A percentile compares a stretch with the other conserved stretches of the same genome.
Conservation (phyloP, 2,888 invertebrate genomes). For the Cheilosia impressa region DNA sequence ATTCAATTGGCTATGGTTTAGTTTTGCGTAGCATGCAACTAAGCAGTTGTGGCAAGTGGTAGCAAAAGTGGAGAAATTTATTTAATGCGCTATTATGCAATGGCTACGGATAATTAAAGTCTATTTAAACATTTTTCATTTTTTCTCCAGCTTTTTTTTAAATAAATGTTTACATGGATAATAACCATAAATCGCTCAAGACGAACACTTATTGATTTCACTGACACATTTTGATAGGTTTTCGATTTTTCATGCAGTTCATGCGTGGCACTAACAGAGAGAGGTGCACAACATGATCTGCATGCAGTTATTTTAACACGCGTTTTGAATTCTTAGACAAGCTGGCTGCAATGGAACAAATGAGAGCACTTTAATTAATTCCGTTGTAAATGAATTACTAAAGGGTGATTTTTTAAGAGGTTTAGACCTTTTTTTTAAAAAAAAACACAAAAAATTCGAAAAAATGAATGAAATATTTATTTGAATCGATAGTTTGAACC, state of each 20-base stretch:
- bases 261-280: conserved; percentile 6
- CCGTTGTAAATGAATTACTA: too few relatives aligned
- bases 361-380: background rate
- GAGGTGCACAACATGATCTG: background rate
- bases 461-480: too few relatives aligned
- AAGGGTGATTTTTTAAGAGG: too few relatives aligned
- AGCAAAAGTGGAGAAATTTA: conserved; percentile 46
- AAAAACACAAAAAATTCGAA: too few relatives aligned
- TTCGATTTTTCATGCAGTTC: conserved; percentile 24
- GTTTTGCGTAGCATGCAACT: conserved; percentile 36
- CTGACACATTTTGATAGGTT: conserved; percentile 28
- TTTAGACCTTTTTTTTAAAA: too few relatives aligned
- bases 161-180: background rate
- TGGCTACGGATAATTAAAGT: conserved; percentile 28
- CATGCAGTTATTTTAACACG: background rate
- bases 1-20: conserved; percentile 17
- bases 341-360: background rate
- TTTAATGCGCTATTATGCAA: conserved; percentile 35
- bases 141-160: background rate
- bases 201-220: conserved; percentile 62
- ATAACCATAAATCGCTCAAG: conserved; percentile 22
- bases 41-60: background rate
- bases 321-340: background rate
- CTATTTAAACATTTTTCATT: conserved; percentile 21
- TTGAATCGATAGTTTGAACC: too few relatives aligned